These are phyloP conservation scores for Ptilonorhynchus violaceus DNA, from an alignment of 2,113 vertebrate genomes.

Conservation along the genomic window DNA sequence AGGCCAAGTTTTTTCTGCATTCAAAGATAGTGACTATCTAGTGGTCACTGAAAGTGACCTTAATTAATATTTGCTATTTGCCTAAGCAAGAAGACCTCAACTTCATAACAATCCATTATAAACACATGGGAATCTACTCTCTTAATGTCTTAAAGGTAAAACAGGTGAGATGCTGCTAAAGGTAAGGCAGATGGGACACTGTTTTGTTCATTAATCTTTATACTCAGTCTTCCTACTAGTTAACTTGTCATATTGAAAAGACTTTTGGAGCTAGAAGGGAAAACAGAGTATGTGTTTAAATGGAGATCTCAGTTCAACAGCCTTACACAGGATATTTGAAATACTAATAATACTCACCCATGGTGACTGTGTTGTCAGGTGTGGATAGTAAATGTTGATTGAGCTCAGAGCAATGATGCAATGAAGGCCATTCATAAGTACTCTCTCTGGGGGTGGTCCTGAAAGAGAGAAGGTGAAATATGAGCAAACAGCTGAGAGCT, in stretches of 20 bases:
- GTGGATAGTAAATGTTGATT: neutral
- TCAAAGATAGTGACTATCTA: neutral
- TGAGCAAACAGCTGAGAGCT: neutral
- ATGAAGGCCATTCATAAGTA: neutral
- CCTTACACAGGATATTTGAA: neutral
- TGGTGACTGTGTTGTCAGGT: neutral
- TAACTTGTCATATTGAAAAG: neutral
- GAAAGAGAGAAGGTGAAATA: neutral
- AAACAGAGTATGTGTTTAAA: neutral
- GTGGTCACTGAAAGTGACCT: neutral
- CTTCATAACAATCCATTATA: neutral
- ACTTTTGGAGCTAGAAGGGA: neutral
- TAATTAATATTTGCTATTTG: neutral
- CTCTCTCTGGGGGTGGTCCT: fast-evolving
- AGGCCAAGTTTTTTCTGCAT: neutral
- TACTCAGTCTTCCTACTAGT: neutral
- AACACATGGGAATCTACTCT: neutral
- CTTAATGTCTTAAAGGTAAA: neutral
- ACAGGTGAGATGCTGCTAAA: neutral
- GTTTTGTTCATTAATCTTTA: neutral
- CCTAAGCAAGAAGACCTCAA: neutral
- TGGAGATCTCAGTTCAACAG: neutral
- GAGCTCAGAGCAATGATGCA: neutral
- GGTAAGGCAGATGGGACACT: neutral
- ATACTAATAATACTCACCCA: neutral